Evolutionary conservation across 35 echinoderm and acorn worm species (phyloP).

Genomic region (Heliocidaris erythrogramma): DNA sequence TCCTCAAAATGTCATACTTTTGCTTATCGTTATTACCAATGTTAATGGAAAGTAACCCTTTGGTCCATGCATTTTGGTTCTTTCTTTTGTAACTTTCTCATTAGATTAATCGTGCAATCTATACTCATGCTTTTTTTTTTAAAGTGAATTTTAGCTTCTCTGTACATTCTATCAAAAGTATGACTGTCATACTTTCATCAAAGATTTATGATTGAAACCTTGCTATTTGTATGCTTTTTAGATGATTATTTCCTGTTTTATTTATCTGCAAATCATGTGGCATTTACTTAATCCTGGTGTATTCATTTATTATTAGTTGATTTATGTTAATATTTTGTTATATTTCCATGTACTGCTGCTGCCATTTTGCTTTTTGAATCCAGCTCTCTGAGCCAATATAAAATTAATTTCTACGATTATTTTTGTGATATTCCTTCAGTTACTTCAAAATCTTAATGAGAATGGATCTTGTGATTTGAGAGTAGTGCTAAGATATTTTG

Average conservation of each 20-base stretch:
- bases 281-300: conserved; percentile 34
- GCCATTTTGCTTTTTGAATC: not conserved
- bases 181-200: conserved; percentile 1
- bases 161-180: conserved; percentile 26
- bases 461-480: not conserved
- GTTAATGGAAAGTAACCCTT: not conserved
- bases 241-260: conserved; percentile 15
- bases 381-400: not conserved
- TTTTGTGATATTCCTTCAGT: not conserved
- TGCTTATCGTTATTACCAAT: not conserved
- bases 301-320: conserved; percentile 26
- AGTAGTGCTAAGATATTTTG: not conserved
- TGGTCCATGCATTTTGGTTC: not conserved
- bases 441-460: not conserved
- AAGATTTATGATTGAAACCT: conserved; percentile 32
- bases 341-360: conserved; percentile 18
- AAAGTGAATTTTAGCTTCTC: conserved; percentile 26
- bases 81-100: conserved; percentile 19
- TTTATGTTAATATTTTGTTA: conserved; percentile 20
- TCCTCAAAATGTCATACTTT: not conserved
- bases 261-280: conserved; percentile 40
- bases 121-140: conserved; percentile 37
- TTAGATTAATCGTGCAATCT: conserved; percentile 43
- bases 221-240: conserved; percentile 29
- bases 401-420: not conserved